A percentile compares a stretch with the other conserved stretches of the same genome.
Evolutionary conservation across 2,888 invertebrate genomes (phyloP).

Genomic region (Abscondita cerata): DNA sequence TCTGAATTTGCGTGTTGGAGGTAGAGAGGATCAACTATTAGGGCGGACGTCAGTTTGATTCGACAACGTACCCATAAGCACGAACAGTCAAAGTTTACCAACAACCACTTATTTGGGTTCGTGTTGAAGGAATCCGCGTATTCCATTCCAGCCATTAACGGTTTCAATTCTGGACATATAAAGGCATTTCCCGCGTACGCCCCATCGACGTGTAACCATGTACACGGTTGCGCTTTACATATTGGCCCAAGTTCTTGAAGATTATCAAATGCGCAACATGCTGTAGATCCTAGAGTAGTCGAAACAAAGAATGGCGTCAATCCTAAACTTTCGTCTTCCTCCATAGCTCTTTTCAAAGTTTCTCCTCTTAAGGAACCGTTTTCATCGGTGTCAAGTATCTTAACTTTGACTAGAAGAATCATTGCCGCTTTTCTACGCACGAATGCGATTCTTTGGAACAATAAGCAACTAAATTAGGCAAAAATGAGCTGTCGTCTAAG

Average conservation of each 20-base stretch:
- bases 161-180: conserved; percentile 95
- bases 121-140: conserved; percentile 97
- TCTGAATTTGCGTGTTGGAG: conserved; percentile 96
- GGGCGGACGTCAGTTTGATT: conserved; percentile 83
- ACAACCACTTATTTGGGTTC: conserved; percentile 96
- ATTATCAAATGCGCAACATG: conserved; percentile 96
- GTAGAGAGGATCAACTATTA: conserved; percentile 98
- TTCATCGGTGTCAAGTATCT: conserved; percentile 88
- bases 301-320: conserved; percentile 96
- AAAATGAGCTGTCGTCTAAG: conserved; percentile 87
- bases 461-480: conserved; percentile 93
- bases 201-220: conserved; percentile 92
- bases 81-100: conserved; percentile 97
- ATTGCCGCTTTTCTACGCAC: conserved; percentile 91
- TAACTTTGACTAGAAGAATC: conserved; percentile 90
- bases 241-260: conserved; percentile 89
- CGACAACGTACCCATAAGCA: conserved; percentile 96
- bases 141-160: conserved; percentile 74
- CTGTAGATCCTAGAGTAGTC: conserved; percentile 96
- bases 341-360: conserved; percentile 86
- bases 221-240: conserved; percentile 76
- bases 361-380: conserved; percentile 81
- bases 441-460: conserved; percentile 92
- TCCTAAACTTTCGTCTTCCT: conserved; percentile 92
- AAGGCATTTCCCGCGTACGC: conserved; percentile 98